Percentiles rank a stretch among this genome's conserved stretches.
Evolutionary conservation across 2,888 invertebrate species (phyloP).

Genomic region (Polyploca ridens): DNA sequence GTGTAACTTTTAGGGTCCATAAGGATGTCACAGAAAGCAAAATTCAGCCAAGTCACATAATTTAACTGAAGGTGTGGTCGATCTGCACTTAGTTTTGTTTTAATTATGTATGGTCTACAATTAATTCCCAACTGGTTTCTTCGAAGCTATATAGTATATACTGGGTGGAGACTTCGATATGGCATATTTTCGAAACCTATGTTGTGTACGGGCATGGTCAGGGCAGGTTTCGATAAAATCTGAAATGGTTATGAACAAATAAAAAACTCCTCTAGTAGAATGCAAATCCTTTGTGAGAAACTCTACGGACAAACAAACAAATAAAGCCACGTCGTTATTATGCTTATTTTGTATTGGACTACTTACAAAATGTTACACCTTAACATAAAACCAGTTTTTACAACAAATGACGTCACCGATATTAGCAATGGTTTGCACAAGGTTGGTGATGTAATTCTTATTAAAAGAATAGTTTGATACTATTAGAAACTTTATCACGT

Average conservation of each 20-base stretch:
- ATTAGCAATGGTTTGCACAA: neutral
- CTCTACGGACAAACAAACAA: neutral
- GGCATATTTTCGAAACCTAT: too few relatives aligned
- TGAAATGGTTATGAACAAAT: neutral
- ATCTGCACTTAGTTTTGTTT: too few relatives aligned
- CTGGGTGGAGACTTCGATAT: too few relatives aligned
- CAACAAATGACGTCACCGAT: neutral
- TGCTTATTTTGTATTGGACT: neutral
- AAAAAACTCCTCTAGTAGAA: neutral
- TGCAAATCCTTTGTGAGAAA: neutral
- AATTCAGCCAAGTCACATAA: too few relatives aligned
- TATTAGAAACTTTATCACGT: neutral
- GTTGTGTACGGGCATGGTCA: neutral
- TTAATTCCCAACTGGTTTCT: neutral
- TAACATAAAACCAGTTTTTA: neutral
- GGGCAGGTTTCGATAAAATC: neutral
- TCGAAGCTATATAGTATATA: too few relatives aligned
- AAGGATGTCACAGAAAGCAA: too few relatives aligned
- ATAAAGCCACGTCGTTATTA: neutral
- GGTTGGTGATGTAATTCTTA: constrained; percentile 1
- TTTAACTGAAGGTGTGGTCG: too few relatives aligned
- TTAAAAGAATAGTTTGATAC: neutral
- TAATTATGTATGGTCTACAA: too few relatives aligned
- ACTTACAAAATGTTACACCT: neutral
- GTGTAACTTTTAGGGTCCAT: too few relatives aligned